phyloP scores from a whole-genome alignment of 2,113 vertebrate species.

The Heteronetta atricapilla region DNA sequence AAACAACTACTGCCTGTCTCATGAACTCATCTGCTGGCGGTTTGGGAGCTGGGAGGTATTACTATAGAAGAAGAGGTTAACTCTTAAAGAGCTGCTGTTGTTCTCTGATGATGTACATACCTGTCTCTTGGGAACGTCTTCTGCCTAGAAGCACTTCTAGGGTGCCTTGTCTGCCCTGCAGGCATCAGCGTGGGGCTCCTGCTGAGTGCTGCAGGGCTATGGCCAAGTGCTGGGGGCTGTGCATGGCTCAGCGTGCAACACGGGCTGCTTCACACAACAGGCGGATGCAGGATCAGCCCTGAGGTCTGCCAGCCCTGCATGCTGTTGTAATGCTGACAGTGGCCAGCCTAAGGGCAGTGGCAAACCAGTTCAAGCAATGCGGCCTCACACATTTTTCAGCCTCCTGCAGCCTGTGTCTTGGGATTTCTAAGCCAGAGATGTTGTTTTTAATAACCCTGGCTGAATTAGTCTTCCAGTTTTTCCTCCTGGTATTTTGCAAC shows the following conservation, averaged over 20 bases:
- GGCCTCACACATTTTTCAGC: neutral
- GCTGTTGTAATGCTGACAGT: neutral
- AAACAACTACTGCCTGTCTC: neutral
- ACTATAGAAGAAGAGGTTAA: neutral
- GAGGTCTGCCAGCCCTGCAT: neutral
- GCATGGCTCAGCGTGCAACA: neutral
- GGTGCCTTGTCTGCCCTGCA: neutral
- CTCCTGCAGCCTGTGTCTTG: neutral
- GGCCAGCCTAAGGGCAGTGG: neutral
- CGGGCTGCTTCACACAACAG: neutral
- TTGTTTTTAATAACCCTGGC: neutral
- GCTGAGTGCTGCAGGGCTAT: fast-evolving
- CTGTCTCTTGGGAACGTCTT: neutral
- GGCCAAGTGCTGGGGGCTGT: neutral
- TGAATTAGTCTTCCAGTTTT: neutral
- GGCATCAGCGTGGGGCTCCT: fast-evolving
- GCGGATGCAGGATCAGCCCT: neutral
- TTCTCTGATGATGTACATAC: neutral
- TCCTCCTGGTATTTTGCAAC: neutral
- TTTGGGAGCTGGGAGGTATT: neutral
- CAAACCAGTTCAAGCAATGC: neutral
- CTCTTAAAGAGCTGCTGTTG: neutral
- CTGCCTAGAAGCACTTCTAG: neutral
- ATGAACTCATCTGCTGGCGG: neutral
- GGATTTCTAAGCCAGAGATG: neutral